Conservation (phyloP, 2,797 vertebrate genomes). For the Melanotaenia parkinsoni region DNA sequence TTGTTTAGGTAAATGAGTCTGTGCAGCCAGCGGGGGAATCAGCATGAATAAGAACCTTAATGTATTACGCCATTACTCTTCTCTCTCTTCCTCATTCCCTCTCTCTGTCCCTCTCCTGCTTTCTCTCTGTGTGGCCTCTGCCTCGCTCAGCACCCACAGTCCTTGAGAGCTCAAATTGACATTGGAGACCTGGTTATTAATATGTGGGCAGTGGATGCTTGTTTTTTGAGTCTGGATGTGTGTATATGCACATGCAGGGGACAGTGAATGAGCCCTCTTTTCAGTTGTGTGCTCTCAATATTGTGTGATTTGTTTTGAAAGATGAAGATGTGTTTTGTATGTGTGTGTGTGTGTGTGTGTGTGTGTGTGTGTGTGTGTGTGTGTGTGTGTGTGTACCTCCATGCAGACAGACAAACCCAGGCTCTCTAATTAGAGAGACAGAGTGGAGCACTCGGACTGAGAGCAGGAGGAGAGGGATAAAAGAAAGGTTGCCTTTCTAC, state of each 20-base stretch:
- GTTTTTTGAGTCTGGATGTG: neutral
- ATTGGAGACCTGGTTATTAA: slow-evolving; percentile 77
- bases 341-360: slow-evolving; percentile 25
- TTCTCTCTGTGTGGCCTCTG: slow-evolving; percentile 59
- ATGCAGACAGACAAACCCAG: slow-evolving; percentile 55
- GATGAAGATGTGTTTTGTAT: slow-evolving; percentile 48
- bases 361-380: slow-evolving; percentile 13
- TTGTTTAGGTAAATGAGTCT: slow-evolving; percentile 80
- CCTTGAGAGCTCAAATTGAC: slow-evolving; percentile 81
- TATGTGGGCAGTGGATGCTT: slow-evolving; percentile 56
- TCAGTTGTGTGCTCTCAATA: slow-evolving; percentile 45
- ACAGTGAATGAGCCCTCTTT: slow-evolving; percentile 59
- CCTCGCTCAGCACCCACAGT: slow-evolving; percentile 71
- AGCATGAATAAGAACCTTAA: slow-evolving; percentile 77
- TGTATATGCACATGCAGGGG: neutral
- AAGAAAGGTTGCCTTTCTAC: slow-evolving; percentile 68
- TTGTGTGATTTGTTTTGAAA: slow-evolving; percentile 59
- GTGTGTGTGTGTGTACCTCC: slow-evolving; percentile 7
- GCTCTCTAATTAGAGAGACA: slow-evolving; percentile 76
- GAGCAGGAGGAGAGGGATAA: slow-evolving; percentile 58
- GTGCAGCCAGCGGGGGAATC: slow-evolving; percentile 71
- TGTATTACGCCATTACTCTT: slow-evolving; percentile 70
- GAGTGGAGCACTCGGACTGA: slow-evolving; percentile 53
- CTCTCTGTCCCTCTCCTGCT: slow-evolving; percentile 21
- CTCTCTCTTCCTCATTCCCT: slow-evolving; percentile 19